Evolutionary conservation across 2,797 vertebrate species (phyloP).

Genomic region (Meda fulgida): DNA sequence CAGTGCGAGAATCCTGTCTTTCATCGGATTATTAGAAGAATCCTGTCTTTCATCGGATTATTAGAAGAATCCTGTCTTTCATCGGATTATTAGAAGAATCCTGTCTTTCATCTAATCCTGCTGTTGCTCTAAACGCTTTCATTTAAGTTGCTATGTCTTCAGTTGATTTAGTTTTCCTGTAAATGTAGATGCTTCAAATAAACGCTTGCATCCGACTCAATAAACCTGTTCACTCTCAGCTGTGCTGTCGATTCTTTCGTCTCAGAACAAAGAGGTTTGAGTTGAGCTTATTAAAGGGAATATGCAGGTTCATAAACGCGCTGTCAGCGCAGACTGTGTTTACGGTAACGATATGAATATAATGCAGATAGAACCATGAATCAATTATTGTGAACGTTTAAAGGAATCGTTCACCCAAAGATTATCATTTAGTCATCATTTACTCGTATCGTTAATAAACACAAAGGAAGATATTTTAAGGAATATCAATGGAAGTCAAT

Average conservation of each 20-base stretch:
- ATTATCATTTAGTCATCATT: background rate
- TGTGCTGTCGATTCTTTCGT: background rate
- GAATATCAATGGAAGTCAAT: background rate
- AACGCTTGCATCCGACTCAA: background rate
- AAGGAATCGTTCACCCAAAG: background rate
- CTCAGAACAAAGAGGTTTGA: background rate
- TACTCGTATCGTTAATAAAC: background rate
- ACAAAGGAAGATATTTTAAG: background rate
- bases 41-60: background rate
- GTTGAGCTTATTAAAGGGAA: background rate
- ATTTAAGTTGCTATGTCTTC: background rate
- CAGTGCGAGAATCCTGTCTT: no score
- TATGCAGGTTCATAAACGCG: no score
- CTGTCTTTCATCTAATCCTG: no score
- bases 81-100: no score
- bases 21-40: background rate
- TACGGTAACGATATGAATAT: background rate
- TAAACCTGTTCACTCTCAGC: background rate
- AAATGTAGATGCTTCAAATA: background rate
- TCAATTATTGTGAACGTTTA: background rate
- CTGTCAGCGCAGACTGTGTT: background rate
- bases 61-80: background rate
- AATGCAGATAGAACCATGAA: background rate
- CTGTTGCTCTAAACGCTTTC: background rate
- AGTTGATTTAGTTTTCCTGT: background rate